Base-by-base conservation (phyloP, 2,797 vertebrate genomes). In the Amblyopsis hoosieri region DNA sequence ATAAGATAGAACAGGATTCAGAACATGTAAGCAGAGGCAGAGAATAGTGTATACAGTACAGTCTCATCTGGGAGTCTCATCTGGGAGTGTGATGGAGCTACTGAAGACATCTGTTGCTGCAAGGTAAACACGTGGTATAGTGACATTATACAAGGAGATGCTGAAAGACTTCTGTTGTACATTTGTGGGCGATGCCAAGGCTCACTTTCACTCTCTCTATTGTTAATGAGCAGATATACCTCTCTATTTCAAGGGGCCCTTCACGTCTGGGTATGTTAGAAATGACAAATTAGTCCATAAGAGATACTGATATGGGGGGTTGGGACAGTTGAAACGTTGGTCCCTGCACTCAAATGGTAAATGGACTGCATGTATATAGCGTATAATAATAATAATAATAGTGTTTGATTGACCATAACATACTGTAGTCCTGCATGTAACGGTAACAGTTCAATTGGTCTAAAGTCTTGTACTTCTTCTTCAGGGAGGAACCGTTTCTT, bases 401-500 rank as follows among this genome's bases (percentile, higher is more conserved):
- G 37, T 42, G 8, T 9, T 42, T 7, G 4, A 42, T 42, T 42
- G 7, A 7, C 37, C 7, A 42, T 42, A 42, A 42, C 23, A 29
- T 42, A 42, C 37, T 37, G 8, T 37, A 37, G 33, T 37, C 5
- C 33, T 37, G 33, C 8, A 37, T 7, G 33, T 23, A 23, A 23
- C 2, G 2, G 19, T 23, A 29, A 29, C 23, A 29, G 23, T 29
- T 29, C 23, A 42, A 42, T 42, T 42, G 9, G 9, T 42, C 8
- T 5, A 42, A 42, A 15, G 5, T 3, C 19, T n/a, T 23, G 11
- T 29, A 14, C 2, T 52, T 33, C 12, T 54, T 56, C 31, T 45
- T 70, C 42, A 91, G 90, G 86, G 80, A 73, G 86, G 92, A 95
- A 96, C 50, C 93, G 94, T 87, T 94, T 98, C 86, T 96, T 97